phyloP scores from a whole-genome alignment of 1,140 invertebrate species.

The Zaprionus ornatus region DNA sequence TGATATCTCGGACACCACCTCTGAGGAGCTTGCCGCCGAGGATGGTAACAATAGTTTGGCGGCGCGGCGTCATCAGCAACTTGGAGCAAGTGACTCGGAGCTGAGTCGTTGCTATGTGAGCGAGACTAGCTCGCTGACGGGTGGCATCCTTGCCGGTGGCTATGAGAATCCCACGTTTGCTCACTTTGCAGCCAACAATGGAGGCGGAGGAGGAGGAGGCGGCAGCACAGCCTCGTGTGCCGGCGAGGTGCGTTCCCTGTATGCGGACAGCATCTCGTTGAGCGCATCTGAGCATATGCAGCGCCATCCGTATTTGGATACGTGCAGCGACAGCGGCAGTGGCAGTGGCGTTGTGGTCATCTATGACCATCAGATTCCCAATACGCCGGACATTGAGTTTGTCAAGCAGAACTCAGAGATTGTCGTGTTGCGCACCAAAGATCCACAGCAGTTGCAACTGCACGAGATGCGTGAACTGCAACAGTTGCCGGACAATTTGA shows the following conservation, averaged over 20 bases:
- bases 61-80: constrained; percentile 34
- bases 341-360: constrained; percentile 75
- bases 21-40: constrained; percentile 63
- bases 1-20: constrained; percentile 79
- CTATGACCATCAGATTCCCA: constrained; percentile 81
- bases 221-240: constrained; percentile 4
- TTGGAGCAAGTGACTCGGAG: constrained; percentile 78
- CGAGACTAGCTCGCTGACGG: constrained; percentile 79
- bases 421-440: constrained; percentile 79
- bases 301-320: constrained; percentile 68
- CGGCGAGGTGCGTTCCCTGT: constrained; percentile 35
- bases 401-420: constrained; percentile 83
- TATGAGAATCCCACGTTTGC: constrained; percentile 83
- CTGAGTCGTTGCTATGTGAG: constrained; percentile 82
- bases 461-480: constrained; percentile 79
- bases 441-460: constrained; percentile 67
- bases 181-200: constrained; percentile 64
- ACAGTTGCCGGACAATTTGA: constrained; percentile 68
- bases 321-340: constrained; percentile 58
- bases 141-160: constrained; percentile 62
- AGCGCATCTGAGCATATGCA: constrained; percentile 54
- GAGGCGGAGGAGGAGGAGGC: not conserved
- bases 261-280: constrained; percentile 63
- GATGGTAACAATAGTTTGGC: constrained; percentile 23
- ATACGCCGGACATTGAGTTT: constrained; percentile 81